Percentiles rank a stretch among this genome's conserved stretches.
phyloP scores from a whole-genome alignment of 2,113 vertebrate genomes.

The Andinoacara biseriatus region DNA sequence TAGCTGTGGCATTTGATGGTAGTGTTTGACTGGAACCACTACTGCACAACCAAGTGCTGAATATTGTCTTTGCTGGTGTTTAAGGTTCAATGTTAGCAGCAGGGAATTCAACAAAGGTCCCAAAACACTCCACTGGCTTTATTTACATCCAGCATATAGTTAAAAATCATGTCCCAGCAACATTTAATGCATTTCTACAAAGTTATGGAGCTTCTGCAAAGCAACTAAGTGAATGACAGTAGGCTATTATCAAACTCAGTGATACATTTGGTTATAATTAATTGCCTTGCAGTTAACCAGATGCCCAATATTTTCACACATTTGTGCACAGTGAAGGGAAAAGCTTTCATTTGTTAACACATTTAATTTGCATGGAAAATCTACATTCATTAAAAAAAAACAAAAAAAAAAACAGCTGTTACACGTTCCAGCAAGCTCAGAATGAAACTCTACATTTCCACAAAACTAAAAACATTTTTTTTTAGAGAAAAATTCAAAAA shows the following conservation, averaged over 20 bases:
- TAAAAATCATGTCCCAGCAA: background rate
- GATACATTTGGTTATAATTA: background rate
- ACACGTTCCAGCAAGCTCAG: no score
- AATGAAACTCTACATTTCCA: no score
- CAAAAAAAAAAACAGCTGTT: no score
- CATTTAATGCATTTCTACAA: background rate
- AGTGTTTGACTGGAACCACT: background rate
- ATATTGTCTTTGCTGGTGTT: background rate
- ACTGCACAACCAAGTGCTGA: background rate
- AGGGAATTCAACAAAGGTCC: background rate
- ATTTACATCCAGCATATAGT: background rate
- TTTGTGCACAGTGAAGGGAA: background rate
- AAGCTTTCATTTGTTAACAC: background rate
- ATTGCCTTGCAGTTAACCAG: background rate
- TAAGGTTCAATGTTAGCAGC: background rate
- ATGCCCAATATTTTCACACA: background rate
- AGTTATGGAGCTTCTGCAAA: background rate
- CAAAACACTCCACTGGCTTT: background rate
- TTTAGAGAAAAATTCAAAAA: no score
- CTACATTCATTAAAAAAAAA: no score
- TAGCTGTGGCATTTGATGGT: no score
- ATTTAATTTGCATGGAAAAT: no score
- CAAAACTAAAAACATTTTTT: no score
- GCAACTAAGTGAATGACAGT: background rate
- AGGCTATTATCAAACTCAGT: background rate